Percentiles rank a stretch among this genome's conserved stretches.
Evolutionary conservation across 2,888 invertebrate species (phyloP).

Genomic region (Fragum whitleyi): DNA sequence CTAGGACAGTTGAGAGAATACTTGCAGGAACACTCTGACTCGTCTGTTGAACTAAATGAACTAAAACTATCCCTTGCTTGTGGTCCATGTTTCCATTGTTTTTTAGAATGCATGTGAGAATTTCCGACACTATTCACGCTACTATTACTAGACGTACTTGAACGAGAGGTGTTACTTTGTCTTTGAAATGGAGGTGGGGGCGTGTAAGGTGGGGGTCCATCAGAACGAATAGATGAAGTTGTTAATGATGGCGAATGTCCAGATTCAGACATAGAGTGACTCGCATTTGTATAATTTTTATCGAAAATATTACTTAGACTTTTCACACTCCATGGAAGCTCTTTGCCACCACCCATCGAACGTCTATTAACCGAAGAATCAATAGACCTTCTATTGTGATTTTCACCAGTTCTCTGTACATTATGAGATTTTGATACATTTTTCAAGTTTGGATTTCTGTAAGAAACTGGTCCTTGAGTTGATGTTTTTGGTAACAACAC

Average conservation of each 20-base stretch:
- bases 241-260: constrained; percentile 21
- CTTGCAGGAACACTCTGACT: constrained; percentile 69
- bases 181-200: constrained; percentile 73
- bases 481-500: constrained; percentile 32
- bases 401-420: neutral
- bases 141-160: constrained; percentile 75
- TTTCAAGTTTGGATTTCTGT: constrained; percentile 47
- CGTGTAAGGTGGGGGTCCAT: constrained; percentile 68
- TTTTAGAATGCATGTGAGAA: constrained; percentile 39
- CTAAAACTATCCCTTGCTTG: constrained; percentile 68
- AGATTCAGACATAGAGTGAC: constrained; percentile 14
- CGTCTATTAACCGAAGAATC: constrained; percentile 37
- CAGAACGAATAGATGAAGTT: constrained; percentile 32
- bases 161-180: constrained; percentile 65
- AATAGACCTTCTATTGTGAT: constrained; percentile 34
- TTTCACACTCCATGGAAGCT: constrained; percentile 80
- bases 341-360: constrained; percentile 40
- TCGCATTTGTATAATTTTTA: constrained; percentile 43
- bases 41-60: constrained; percentile 71
- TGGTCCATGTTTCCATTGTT: constrained; percentile 61
- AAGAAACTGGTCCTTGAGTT: constrained; percentile 43
- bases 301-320: constrained; percentile 72
- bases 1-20: constrained; percentile 61
- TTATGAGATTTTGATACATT: constrained; percentile 33
- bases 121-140: constrained; percentile 67